Base-by-base conservation (phyloP, 2,888 invertebrate genomes). In the Pelosia muscerda region DNA sequence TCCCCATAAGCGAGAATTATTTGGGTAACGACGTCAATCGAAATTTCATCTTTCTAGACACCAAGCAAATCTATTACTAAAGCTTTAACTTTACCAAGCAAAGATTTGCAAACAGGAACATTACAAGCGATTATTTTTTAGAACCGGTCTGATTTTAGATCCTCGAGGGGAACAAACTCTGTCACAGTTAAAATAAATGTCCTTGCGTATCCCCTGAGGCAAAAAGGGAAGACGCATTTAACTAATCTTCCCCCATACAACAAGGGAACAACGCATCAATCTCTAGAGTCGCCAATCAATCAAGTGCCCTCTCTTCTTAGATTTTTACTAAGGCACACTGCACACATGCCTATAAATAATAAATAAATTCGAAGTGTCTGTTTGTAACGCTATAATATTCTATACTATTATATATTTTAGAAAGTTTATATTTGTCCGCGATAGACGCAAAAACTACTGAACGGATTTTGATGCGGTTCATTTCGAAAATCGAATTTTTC, bases 141-240 rank as follows among this genome's bases (percentile, higher is more conserved):
- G 49, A 49, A 15, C 49, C 42, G 8, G 8, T 49, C n/a, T 8
- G 49, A n/a, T 19, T 49, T 9, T 2, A 38, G 9, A n/a, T 0
- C 19, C 19, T 9, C 49, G n/a, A n/a, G 49, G 49, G 49, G 19
- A 49, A 49, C 9, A n/a, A 49, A 49, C 49, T 49, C 49, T 49
- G 49, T n/a, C n/a, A 49, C 49, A n/a, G 49, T 49, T 49, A 49
- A 49, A 49, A 49, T 49, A 49, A 49, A 49, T 49, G 49, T 49
- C 49, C n/a, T 49, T 49, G n/a, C 49, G 49, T 49, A 49, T 49
- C 49, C 34, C 34, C 9, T 59, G 23, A 34, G 31, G 58, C 13
- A 59, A 6, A 23, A 6, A 23, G 13, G 23, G 8, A 4, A 2
- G 1, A 13, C 8, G 23, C 22, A 28, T 34, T 31, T 2, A 6